Evolutionary conservation across 2,797 vertebrate genomes (phyloP).

Genomic region (Pteronotus mesoamericanus): DNA sequence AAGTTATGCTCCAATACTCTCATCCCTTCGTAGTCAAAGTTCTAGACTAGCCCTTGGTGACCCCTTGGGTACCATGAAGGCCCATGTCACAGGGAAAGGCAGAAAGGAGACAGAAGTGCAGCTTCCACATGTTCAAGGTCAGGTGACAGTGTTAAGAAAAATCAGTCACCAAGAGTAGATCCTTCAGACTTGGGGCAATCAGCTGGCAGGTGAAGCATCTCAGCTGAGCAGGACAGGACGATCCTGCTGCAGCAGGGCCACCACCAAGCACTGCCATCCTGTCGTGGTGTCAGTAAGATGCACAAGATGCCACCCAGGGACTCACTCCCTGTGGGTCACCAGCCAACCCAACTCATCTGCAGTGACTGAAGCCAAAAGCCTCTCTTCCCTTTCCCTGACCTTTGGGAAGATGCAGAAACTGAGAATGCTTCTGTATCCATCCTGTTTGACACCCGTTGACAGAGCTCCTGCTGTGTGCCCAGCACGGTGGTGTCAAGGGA

Average conservation of each 20-base stretch:
- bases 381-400: neutral
- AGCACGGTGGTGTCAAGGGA: neutral
- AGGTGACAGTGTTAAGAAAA: neutral
- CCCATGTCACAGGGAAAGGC: neutral
- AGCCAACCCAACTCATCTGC: neutral
- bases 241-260: constrained; percentile 14
- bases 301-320: neutral
- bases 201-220: neutral
- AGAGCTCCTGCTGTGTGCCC: neutral
- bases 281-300: neutral
- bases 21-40: neutral
- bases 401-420: neutral
- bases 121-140: neutral
- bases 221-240: constrained; percentile 44
- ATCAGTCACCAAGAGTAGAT: fast-evolving
- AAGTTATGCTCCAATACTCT: neutral
- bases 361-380: neutral
- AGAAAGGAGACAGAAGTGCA: too few species aligned
- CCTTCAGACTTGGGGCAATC: neutral
- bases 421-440: neutral
- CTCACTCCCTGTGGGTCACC: neutral
- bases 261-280: fast-evolving
- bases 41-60: neutral
- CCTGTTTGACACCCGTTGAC: neutral
- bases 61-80: neutral